Evolutionary conservation across 2,113 vertebrate genomes (phyloP).

Genomic region (Nanorana parkeri): DNA sequence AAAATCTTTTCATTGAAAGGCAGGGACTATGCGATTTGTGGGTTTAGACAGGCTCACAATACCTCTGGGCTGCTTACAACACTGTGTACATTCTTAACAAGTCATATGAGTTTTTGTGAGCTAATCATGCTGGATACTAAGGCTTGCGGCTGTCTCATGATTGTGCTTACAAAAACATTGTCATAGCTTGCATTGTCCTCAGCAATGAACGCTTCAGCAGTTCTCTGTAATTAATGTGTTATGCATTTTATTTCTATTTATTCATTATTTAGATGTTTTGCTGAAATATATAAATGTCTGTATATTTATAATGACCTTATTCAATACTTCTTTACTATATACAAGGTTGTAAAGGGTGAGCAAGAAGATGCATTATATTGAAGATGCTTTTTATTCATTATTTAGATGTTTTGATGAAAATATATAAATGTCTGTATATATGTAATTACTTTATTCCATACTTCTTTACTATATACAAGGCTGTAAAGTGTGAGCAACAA

Average conservation of each 20-base stretch:
- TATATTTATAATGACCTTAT: not conserved
- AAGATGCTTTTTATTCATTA: too few relatives aligned
- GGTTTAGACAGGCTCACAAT: not conserved
- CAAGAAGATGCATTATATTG: too few relatives aligned
- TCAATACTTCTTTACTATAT: not conserved
- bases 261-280: not conserved
- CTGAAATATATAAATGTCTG: not conserved
- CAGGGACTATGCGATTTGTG: conserved; percentile 11
- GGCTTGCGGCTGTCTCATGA: conserved; percentile 52
- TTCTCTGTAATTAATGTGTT: too few relatives aligned
- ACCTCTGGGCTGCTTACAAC: conserved; percentile 40
- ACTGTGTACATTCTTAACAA: conserved; percentile 51
- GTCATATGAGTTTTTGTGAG: conserved; percentile 53
- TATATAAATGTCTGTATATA: too few relatives aligned
- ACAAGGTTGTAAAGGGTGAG: not conserved
- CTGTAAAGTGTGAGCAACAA: too few relatives aligned
- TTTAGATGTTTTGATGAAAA: too few relatives aligned
- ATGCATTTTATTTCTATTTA: not conserved
- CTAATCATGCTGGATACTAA: conserved; percentile 43
- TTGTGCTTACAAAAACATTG: conserved; percentile 36
- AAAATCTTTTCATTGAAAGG: not conserved
- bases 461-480: too few relatives aligned
- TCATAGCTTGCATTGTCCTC: conserved; percentile 15
- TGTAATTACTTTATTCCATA: too few relatives aligned
- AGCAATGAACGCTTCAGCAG: not conserved